These are phyloP conservation scores for Hypotaenidia philippensis DNA, from an alignment of 2,797 vertebrate species.

Conservation along the genomic window DNA sequence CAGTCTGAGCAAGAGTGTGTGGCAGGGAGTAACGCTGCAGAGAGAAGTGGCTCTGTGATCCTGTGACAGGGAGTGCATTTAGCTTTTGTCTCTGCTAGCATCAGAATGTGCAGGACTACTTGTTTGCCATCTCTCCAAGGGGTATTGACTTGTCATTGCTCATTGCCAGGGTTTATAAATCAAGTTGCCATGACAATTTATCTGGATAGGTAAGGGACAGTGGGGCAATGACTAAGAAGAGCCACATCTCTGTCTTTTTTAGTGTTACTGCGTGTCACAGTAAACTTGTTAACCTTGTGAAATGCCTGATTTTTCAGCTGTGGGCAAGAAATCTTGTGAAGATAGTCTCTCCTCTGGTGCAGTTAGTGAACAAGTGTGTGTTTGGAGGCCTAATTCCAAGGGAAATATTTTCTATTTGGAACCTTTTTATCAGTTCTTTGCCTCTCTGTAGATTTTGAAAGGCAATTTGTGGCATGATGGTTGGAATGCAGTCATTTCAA, in stretches of 20 bases:
- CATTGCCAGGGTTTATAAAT: neutral
- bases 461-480: neutral
- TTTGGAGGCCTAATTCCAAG: neutral
- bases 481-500: neutral
- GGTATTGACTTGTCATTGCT: neutral
- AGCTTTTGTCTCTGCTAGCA: neutral
- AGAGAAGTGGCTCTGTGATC: neutral
- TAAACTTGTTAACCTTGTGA: neutral
- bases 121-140: neutral
- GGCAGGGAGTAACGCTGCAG: fast-evolving
- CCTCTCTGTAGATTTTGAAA: neutral
- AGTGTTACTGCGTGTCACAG: neutral
- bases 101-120: neutral
- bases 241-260: neutral
- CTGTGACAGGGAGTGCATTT: neutral
- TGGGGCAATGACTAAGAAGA: neutral
- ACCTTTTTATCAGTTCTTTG: neutral
- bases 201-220: neutral
- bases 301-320: neutral
- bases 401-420: neutral
- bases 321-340: neutral
- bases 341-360: neutral
- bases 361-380: neutral
- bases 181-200: constrained; percentile 43
- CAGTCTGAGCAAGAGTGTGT: neutral